phyloP scores from a whole-genome alignment of 1,140 invertebrate genomes.

The Drosophila seguyi region DNA sequence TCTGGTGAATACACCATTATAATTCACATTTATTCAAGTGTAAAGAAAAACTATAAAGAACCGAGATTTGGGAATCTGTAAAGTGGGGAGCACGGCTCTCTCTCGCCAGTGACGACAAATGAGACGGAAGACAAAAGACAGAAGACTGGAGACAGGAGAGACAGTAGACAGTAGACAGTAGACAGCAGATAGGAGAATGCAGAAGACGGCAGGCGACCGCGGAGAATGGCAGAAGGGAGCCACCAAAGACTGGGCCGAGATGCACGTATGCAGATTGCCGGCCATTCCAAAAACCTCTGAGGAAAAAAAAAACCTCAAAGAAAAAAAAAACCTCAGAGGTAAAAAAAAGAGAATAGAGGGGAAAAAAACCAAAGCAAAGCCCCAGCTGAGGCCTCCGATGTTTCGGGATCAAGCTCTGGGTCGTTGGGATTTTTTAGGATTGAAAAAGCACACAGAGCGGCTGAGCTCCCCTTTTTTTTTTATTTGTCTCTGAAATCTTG shows the following conservation, averaged over 20 bases:
- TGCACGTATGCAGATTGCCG: slow-evolving; percentile 83
- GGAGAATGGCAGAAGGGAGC: slow-evolving; percentile 53
- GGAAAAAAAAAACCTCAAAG: not conserved
- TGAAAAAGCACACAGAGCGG: slow-evolving; percentile 21
- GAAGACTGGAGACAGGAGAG: slow-evolving; percentile 30
- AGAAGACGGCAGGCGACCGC: slow-evolving; percentile 22
- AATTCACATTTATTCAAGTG: slow-evolving; percentile 20
- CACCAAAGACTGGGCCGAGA: slow-evolving; percentile 63
- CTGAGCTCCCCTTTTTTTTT: slow-evolving; percentile 54
- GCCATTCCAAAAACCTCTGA: slow-evolving; percentile 53
- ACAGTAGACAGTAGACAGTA: slow-evolving; percentile 37
- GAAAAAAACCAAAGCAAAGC: slow-evolving; percentile 31
- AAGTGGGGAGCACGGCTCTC: slow-evolving; percentile 38
- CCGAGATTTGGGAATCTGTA: slow-evolving; percentile 42
- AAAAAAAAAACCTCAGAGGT: slow-evolving; percentile 15
- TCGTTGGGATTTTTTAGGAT: slow-evolving; percentile 39
- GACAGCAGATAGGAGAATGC: slow-evolving; percentile 48
- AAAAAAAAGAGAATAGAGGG: slow-evolving; percentile 1
- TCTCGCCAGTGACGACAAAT: slow-evolving; percentile 45
- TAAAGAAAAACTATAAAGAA: slow-evolving; percentile 23
- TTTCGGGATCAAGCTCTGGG: slow-evolving; percentile 59
- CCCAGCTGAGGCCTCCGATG: slow-evolving; percentile 52
- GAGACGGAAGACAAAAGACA: slow-evolving; percentile 35
- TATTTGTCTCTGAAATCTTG: slow-evolving; percentile 83
- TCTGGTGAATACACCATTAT: too few species aligned